phyloP scores from a whole-genome alignment of 2,113 vertebrate species.

The Halichoerus grypus region DNA sequence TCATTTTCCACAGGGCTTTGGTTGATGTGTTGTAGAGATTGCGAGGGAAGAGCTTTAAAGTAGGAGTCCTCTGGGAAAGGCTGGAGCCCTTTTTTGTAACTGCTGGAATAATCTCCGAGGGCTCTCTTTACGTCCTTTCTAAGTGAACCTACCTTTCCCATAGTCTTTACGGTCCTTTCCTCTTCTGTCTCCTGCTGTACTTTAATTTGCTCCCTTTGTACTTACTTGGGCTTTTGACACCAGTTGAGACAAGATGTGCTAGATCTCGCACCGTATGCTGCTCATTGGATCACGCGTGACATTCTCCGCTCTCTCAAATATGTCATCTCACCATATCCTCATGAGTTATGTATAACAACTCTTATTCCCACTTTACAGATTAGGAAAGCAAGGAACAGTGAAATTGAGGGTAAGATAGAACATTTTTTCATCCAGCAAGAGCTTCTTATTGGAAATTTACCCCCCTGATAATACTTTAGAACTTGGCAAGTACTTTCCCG shows the following conservation, averaged over 20 bases:
- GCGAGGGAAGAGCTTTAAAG: background rate
- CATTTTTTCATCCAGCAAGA: background rate
- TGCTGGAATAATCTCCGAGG: background rate
- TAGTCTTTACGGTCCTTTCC: background rate
- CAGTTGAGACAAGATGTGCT: background rate
- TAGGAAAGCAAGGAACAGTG: background rate
- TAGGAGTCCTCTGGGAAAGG: background rate
- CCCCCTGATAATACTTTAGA: slow-evolving; percentile 2
- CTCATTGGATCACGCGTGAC: background rate
- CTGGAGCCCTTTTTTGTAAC: background rate
- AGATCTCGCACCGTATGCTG: background rate
- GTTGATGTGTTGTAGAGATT: background rate
- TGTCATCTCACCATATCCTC: background rate
- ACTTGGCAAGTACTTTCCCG: background rate
- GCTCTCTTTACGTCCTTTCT: background rate
- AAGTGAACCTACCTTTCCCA: background rate
- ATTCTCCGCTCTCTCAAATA: background rate
- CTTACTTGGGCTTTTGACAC: background rate
- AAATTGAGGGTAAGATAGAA: slow-evolving; percentile 8
- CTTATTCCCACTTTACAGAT: background rate
- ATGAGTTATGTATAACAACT: background rate
- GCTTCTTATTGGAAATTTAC: background rate
- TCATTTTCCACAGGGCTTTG: background rate
- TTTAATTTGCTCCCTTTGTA: background rate
- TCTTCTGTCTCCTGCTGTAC: background rate